Evolutionary conservation across 2,888 invertebrate species (phyloP), one percentile per base, ranked within the genome.

Genomic region (Aplocera efformata): DNA sequence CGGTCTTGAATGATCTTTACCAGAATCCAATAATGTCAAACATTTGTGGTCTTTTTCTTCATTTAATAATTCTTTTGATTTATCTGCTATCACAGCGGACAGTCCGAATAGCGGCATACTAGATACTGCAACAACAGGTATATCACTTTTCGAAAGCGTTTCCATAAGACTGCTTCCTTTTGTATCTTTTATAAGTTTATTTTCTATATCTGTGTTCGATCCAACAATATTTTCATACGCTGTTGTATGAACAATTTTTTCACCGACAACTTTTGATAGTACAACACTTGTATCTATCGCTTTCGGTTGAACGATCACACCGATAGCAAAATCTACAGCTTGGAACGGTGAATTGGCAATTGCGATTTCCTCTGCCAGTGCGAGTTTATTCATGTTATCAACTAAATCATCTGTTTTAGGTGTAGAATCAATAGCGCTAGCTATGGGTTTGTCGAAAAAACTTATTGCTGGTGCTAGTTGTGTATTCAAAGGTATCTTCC

Each of bases 51-150:
- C 45, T 10, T 53, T 48, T 26, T 55, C 50, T 8, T 50, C 33
- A 26, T 56, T 41, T 10, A 36, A 32, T 20, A 46, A 40, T 31
- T 65, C 66, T 41, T 60, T 60, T 3, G 63, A 40, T 50, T 58
- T 64, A 11, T 66, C 65, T 32, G 67, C 58, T 25, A 67, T 49
- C 1, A 68, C 54, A n/a, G 61, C 57, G 9, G 75, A 67, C 1
- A 72, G 50, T 0, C 69, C 71, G 48, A 69, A 70, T 17, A 74
- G 42, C 1, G 76, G 67, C 8, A 66, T 60, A 6, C 67, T 58
- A 7, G 71, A 60, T 3, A 71, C 61, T 20, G 58, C 62, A 13
- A 65, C 48, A 20, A 62, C 50, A 6, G 64, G 63, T 5, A 60
- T 56, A 1, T 54, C 49, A 10, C 56, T 49, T 46, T 61, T 60